These are phyloP conservation scores for Myopa testacea DNA, from an alignment of 2,888 invertebrate species.

Conservation along the genomic window DNA sequence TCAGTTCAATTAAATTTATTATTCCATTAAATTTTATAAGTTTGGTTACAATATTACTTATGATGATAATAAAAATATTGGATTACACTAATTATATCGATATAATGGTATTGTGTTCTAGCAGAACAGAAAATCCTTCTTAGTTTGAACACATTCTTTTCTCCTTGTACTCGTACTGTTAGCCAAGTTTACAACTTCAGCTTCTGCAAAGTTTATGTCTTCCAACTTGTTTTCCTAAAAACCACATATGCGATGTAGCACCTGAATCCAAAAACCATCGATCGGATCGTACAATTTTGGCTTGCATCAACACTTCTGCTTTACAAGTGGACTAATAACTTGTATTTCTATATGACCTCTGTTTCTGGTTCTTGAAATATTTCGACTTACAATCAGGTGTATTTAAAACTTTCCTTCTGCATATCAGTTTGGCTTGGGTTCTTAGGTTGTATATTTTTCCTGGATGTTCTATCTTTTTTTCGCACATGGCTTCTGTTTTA, in stretches of 20 bases:
- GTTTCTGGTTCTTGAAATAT: conserved; percentile 12
- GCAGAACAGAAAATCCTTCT: conserved; percentile 13
- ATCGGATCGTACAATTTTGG: background rate
- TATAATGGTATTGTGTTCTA: too few species aligned
- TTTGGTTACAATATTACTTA: too few species aligned
- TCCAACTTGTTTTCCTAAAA: conserved; percentile 11
- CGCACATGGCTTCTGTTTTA: conserved; percentile 4
- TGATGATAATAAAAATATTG: too few species aligned
- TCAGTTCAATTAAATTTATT: too few species aligned
- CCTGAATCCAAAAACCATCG: conserved; percentile 37
- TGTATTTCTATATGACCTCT: background rate
- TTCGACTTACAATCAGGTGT: conserved; percentile 20
- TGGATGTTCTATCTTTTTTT: background rate
- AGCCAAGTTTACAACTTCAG: conserved; percentile 6
- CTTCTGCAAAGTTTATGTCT: background rate
- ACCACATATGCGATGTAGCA: conserved; percentile 37
- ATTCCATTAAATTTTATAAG: too few species aligned
- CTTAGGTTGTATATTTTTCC: conserved; percentile 1
- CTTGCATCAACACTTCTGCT: background rate
- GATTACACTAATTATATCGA: too few species aligned
- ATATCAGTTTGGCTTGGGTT: background rate
- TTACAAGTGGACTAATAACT: background rate
- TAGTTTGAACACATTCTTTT: conserved; percentile 28
- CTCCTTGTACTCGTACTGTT: conserved; percentile 19
- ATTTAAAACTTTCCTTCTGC: background rate